These are phyloP conservation scores for Crotalus horridus DNA, from an alignment of 2,113 vertebrate species.

Conservation along the genomic window DNA sequence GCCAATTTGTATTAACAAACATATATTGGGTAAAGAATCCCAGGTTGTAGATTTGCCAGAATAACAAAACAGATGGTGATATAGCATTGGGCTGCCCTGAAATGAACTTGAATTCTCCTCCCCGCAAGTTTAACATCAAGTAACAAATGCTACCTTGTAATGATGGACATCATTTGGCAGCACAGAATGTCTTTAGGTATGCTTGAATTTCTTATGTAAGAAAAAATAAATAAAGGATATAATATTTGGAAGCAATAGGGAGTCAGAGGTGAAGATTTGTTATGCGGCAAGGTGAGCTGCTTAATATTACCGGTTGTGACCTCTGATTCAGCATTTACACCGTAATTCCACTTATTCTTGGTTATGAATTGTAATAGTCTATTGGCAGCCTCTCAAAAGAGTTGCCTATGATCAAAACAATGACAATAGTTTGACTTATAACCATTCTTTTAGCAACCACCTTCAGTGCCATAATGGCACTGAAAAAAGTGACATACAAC, in stretches of 20 bases:
- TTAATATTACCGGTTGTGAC: background rate
- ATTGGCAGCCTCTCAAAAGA: background rate
- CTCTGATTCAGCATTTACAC: background rate
- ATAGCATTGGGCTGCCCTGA: constrained; percentile 4
- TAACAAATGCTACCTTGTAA: constrained; percentile 5
- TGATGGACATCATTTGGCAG: constrained; percentile 30
- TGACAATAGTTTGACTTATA: background rate
- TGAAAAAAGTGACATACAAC: background rate
- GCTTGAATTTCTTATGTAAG: background rate
- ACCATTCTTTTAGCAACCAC: background rate
- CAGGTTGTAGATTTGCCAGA: background rate
- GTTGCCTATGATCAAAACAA: background rate
- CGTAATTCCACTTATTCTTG: background rate
- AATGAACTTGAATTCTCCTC: constrained; percentile 19
- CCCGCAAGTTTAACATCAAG: constrained; percentile 3
- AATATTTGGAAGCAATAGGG: background rate
- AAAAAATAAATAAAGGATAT: background rate
- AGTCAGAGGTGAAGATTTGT: background rate
- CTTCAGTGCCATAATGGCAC: background rate
- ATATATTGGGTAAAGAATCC: background rate
- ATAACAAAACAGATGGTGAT: background rate
- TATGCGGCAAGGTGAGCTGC: background rate
- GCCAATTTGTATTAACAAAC: background rate
- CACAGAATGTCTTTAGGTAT: constrained; percentile 6
- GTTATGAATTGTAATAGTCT: background rate